phyloP scores from a whole-genome alignment of 2,113 vertebrate species.

The Periophthalmodon schlosseri region DNA sequence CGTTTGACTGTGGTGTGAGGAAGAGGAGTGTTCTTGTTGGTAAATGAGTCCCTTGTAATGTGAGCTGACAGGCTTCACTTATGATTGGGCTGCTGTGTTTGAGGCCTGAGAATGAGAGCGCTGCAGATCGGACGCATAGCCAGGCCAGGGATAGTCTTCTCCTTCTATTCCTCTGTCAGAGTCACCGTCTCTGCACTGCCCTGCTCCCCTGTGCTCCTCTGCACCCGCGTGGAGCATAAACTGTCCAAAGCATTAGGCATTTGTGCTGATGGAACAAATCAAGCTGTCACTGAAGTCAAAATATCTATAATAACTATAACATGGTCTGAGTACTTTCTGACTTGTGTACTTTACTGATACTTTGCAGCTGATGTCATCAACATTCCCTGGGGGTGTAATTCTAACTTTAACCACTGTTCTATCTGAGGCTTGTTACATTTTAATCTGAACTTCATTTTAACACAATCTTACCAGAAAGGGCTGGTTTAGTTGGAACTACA shows the following conservation, averaged over 20 bases:
- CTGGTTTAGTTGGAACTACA: too few species aligned
- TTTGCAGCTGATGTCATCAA: too few species aligned
- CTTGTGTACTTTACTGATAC: background rate
- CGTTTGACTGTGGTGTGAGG: too few species aligned
- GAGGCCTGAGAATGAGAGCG: constrained; percentile 47
- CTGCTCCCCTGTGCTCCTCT: too few species aligned
- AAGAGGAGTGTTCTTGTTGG: too few species aligned
- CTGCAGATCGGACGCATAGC: background rate
- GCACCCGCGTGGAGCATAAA: background rate
- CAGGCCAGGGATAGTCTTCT: background rate
- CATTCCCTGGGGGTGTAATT: too few species aligned
- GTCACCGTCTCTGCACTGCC: constrained; percentile 9
- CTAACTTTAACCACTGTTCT: too few species aligned
- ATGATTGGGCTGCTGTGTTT: constrained; percentile 45
- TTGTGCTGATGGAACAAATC: background rate
- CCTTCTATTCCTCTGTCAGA: constrained; percentile 13
- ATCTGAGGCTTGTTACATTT: too few species aligned
- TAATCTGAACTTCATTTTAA: too few species aligned
- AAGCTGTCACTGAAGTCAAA: background rate
- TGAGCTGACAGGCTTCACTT: constrained; percentile 67
- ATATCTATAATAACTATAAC: background rate
- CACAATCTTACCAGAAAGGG: too few species aligned
- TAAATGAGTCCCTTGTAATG: constrained; percentile 30
- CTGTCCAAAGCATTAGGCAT: background rate
- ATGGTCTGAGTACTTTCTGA: background rate